Conservation (phyloP, 2,888 invertebrate species). For the Cynaeus angustus region DNA sequence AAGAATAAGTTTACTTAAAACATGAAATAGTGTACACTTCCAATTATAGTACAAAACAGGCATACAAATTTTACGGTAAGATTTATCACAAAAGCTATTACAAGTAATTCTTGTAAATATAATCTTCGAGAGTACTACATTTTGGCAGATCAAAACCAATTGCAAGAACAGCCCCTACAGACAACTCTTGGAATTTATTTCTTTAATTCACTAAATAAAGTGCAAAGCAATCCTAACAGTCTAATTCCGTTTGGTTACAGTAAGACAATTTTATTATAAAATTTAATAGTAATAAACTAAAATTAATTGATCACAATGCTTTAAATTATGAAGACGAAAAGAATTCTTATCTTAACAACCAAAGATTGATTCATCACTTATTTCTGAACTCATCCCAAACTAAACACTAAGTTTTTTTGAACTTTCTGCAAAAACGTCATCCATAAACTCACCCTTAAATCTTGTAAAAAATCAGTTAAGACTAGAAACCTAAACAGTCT, state of each 20-base stretch:
- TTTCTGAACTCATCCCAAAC: conserved; percentile 12
- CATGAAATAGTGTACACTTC: conserved; percentile 55
- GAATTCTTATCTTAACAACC: background rate
- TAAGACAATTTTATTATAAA: conserved; percentile 13
- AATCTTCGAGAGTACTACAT: conserved; percentile 56
- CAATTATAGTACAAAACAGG: conserved; percentile 54
- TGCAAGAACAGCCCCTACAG: conserved; percentile 23
- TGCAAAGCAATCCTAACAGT: conserved; percentile 18
- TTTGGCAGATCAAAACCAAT: conserved; percentile 53
- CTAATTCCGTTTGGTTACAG: conserved; percentile 17
- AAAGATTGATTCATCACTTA: background rate
- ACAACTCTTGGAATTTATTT: conserved; percentile 17
- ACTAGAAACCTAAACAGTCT: conserved; percentile 25
- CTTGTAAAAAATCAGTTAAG: conserved; percentile 12
- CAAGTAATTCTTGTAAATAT: conserved; percentile 51
- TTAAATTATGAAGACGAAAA: conserved; percentile 4
- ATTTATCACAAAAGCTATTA: conserved; percentile 61
- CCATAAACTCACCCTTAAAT: conserved; percentile 7
- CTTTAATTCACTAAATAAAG: conserved; percentile 1
- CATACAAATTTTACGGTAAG: conserved; percentile 52
- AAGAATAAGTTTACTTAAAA: conserved; percentile 39
- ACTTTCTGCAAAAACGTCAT: background rate
- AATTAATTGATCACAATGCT: conserved; percentile 21
- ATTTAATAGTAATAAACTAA: conserved; percentile 19
- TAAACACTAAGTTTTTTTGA: background rate